Evolutionary conservation across 2,113 vertebrate species (phyloP).

Genomic region (Cheirogaleus medius): DNA sequence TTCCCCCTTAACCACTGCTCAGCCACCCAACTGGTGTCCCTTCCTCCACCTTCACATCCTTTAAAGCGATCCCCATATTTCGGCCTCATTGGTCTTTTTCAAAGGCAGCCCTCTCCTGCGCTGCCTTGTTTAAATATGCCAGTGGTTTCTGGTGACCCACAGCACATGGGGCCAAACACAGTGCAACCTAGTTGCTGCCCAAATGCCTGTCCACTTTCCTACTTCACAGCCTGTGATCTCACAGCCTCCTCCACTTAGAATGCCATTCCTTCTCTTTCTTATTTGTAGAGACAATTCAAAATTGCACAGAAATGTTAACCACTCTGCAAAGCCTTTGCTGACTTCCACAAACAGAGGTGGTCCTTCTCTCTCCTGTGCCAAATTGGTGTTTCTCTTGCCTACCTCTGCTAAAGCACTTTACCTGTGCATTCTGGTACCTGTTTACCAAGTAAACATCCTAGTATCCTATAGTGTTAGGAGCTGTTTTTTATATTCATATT

Average conservation of each 20-base stretch:
- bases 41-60: background rate
- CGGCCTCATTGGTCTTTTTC: background rate
- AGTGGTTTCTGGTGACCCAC: background rate
- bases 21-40: background rate
- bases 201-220: background rate
- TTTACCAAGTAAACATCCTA: background rate
- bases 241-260: background rate
- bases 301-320: background rate
- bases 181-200: background rate
- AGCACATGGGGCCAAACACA: background rate
- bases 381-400: accelerated
- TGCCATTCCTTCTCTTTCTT: background rate
- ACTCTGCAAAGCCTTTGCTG: background rate
- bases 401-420: background rate
- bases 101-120: background rate
- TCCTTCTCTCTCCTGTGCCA: background rate
- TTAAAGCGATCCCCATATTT: background rate
- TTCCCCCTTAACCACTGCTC: background rate
- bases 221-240: background rate
- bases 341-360: background rate
- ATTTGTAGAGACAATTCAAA: background rate
- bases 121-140: background rate
- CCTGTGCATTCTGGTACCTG: background rate
- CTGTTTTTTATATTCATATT: background rate
- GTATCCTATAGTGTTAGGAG: background rate